Percentiles rank a stretch among this genome's conserved stretches.
These are phyloP conservation scores for Drosophila prostipennis DNA, from an alignment of 2,888 invertebrate genomes.

Conservation along the genomic window DNA sequence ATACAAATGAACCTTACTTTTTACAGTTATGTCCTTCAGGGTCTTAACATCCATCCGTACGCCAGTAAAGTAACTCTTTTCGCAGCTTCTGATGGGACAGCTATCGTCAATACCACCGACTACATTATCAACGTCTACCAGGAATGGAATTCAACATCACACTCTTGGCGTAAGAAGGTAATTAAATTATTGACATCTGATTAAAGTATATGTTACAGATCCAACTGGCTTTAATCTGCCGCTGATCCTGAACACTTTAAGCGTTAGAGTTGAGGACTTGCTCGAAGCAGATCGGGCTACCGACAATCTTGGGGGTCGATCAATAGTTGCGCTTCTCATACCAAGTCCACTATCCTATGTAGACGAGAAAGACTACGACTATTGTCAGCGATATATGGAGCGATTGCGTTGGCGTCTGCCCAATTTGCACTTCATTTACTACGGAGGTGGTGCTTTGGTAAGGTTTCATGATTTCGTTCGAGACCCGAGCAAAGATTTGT, in stretches of 20 bases:
- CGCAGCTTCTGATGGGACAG: conserved; percentile 87
- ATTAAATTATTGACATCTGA: not conserved
- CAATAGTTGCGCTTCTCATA: conserved; percentile 88
- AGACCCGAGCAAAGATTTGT: conserved; percentile 86
- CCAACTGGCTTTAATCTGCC: conserved; percentile 87
- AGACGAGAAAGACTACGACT: conserved; percentile 85
- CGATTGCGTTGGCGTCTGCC: conserved; percentile 87
- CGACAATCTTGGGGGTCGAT: conserved; percentile 87
- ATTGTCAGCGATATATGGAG: conserved; percentile 85
- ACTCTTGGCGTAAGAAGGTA: conserved; percentile 81
- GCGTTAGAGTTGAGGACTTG: conserved; percentile 84
- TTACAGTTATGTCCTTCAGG: conserved; percentile 86
- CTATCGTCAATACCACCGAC: conserved; percentile 87
- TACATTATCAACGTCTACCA: conserved; percentile 87
- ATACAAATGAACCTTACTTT: no score
- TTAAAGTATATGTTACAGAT: conserved; percentile 83
- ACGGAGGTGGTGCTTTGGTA: conserved; percentile 87
- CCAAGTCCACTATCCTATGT: conserved; percentile 86
- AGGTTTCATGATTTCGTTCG: conserved; percentile 87
- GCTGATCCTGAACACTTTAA: conserved; percentile 85
- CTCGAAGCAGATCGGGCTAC: conserved; percentile 85
- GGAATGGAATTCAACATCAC: conserved; percentile 86
- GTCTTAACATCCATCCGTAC: conserved; percentile 88
- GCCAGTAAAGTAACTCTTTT: conserved; percentile 89
- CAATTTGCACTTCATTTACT: conserved; percentile 88